Evolutionary conservation across 2,113 vertebrate genomes (phyloP).

Genomic region (Strix aluco): DNA sequence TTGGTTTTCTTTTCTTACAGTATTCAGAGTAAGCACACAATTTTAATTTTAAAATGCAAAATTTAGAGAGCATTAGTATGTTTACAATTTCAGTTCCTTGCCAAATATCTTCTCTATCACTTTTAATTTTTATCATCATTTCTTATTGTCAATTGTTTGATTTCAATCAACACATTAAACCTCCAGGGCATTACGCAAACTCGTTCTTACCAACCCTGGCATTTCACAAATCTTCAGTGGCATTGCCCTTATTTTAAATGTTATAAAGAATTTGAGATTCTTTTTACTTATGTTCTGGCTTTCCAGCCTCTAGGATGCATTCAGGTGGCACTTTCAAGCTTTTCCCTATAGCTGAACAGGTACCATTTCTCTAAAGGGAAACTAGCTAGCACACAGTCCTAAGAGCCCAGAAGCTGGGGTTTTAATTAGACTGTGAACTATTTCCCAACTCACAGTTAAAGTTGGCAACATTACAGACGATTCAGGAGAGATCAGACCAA

Average conservation of each 20-base stretch:
- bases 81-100: background rate
- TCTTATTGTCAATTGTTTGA: conserved; percentile 8
- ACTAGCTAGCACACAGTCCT: background rate
- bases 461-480: background rate
- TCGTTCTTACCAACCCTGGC: background rate
- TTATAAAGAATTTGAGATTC: background rate
- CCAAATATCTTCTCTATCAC: background rate
- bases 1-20: background rate
- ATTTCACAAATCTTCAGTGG: background rate
- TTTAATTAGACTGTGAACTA: conserved; percentile 3
- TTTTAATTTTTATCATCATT: background rate
- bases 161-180: background rate
- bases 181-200: background rate
- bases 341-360: background rate
- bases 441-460: background rate
- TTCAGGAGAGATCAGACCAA: background rate
- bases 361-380: background rate
- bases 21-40: background rate
- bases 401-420: background rate
- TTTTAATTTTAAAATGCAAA: background rate
- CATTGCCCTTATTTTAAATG: background rate
- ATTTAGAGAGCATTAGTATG: background rate
- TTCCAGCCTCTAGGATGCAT: background rate
- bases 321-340: background rate
- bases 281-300: background rate